Base-by-base conservation (phyloP, 2,888 invertebrate genomes). In the Polymixis flavicincta region DNA sequence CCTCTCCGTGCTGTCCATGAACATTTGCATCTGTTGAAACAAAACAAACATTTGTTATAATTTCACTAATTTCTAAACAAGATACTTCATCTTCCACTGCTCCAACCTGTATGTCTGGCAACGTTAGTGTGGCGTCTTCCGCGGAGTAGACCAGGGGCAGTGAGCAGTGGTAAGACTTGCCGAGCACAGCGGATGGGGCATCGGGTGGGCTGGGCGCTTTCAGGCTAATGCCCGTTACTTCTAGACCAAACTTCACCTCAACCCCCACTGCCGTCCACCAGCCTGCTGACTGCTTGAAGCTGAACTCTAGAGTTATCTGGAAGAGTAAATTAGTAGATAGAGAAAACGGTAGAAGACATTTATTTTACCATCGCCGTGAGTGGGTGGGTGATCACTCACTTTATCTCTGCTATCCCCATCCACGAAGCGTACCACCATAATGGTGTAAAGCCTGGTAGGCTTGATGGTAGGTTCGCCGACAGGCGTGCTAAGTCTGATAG, bases 191-290 rank as follows among this genome's bases (percentile, higher is more conserved):
- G 0, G 95, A 88, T 0, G 96, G 95, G 0, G 94, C 94, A 74
- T 92, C 92, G 0, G 97, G 97, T 0, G 94, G 91, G 2, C 93
- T 85, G 0, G 96, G 95, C 0, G 95, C 95, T 79, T 91, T 89
- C 78, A 96, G 89, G 82, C 92, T 94, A 82, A 92, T 92, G 77
- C 92, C 97, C 71, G 87, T 94, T 78, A 87, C 93, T 93, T 87
- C 97, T 86, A 92, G 63, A 75, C 94, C 94, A 54, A 96, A 96
- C 84, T 95, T 95, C 73, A 97, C 95, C 87, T 97, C 97, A 22
- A 97, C 97, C 0, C 97, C 96, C 1, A 96, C 97, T 14, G 97
- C 94, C 3, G 93, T 93, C 97, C 97, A 97, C 92, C 97, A 97
- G 0, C 96, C 96, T 0, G 87, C 92, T 0, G 93, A 87, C 66